Evolutionary conservation across 2,888 invertebrate species (phyloP), one percentile per base, ranked within the genome.

Genomic region (Hoplodrina blanda): DNA sequence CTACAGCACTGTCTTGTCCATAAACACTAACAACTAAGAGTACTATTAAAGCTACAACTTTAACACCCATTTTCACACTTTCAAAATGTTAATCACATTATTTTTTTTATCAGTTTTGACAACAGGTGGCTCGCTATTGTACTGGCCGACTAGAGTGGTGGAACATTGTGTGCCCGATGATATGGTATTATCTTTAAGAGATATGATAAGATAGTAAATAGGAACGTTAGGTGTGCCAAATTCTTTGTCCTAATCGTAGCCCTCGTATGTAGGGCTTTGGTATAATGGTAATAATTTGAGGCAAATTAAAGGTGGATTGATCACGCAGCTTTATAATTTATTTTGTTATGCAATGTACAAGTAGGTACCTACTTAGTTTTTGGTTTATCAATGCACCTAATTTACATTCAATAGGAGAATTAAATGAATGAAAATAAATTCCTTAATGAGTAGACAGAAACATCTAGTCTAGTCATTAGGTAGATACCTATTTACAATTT

Each of bases 201-300:
- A 92, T 91, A 91, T 91, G 95, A 96, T 96, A 95, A 95, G 95
- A 95, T 95, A 95, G 89, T 84, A 92, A 95, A 95, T 93, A 94
- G 93, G 94, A 92, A 89, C 94, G 93, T 90, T 94, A 91, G 95
- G 95, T 93, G 96, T 93, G 95, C 96, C 95, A 95, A 95, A 96
- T 95, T 95, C 94, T 95, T 95, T 94, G 95, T 94, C 91, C 92
- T 94, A 92, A 95, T 93, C 93, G 85, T 73, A 87, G 90, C 88
- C 89, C 90, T 90, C 76, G 77, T 84, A 79, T 85, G 67, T 78
- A 80, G 83, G 85, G 81, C 82, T 86, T 86, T 85, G 82, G 78
- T 86, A 76, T 72, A 73, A 73, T 81, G 73, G 70, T 75, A 67
- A 76, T 71, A 74, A 78, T 78, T 81, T 61, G 56, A 73, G 60